Conservation (phyloP, 2,113 vertebrate species). For the Ardeotis arabs region DNA sequence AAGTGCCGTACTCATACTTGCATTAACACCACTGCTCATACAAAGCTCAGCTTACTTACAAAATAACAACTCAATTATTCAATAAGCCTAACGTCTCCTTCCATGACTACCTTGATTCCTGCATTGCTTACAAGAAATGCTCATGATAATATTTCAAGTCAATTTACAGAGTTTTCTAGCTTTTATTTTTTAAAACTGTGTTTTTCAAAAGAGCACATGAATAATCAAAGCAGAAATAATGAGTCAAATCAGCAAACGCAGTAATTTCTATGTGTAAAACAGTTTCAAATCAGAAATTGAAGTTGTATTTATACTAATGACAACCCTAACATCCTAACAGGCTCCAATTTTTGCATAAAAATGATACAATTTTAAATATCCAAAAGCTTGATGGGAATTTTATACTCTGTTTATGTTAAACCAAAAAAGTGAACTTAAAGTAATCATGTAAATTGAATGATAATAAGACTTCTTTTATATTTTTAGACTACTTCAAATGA, state of each 20-base stretch:
- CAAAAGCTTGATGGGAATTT: conserved; percentile 80
- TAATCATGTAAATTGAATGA: conserved; percentile 88
- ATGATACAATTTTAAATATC: conserved; percentile 79
- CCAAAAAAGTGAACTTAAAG: conserved; percentile 83
- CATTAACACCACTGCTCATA: not conserved
- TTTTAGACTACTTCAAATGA: conserved; percentile 85
- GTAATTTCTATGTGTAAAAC: conserved; percentile 80
- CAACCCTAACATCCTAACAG: conserved; percentile 79
- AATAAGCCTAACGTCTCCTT: not conserved
- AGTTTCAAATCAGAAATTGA: conserved; percentile 80
- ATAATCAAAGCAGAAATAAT: conserved; percentile 79
- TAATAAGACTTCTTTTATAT: conserved; percentile 86
- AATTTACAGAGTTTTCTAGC: conserved; percentile 41
- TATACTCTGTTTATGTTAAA: conserved; percentile 82
- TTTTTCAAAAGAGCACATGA: conserved; percentile 67
- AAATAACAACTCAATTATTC: not conserved
- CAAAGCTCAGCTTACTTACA: not conserved
- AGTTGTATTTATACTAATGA: conserved; percentile 82
- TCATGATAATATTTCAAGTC: not conserved
- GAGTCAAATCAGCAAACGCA: conserved; percentile 74
- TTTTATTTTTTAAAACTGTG: conserved; percentile 31
- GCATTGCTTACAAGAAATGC: not conserved
- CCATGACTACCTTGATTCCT: not conserved
- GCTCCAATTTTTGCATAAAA: conserved; percentile 82
- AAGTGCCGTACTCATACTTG: not conserved